phyloP scores from a whole-genome alignment of 2,888 invertebrate species.

The Philereme vetulata region DNA sequence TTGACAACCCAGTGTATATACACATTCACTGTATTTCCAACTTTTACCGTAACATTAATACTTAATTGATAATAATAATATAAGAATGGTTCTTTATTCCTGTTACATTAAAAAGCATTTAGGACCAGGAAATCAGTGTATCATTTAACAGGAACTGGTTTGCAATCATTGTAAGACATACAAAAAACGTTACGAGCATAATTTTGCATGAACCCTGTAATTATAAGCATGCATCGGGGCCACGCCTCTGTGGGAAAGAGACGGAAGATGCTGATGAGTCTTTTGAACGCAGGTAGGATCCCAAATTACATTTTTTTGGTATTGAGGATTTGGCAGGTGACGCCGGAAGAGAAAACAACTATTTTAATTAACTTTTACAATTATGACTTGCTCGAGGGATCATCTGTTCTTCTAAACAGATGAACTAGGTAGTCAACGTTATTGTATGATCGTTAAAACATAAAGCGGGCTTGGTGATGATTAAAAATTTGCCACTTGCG shows the following conservation, averaged over 20 bases:
- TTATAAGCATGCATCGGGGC: slow-evolving; percentile 35
- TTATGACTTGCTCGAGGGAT: background rate
- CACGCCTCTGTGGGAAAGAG: slow-evolving; percentile 40
- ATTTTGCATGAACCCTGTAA: slow-evolving; percentile 31
- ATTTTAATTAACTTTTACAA: slow-evolving; percentile 17
- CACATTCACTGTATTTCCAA: no score
- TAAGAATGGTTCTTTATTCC: background rate
- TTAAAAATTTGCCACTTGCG: no score
- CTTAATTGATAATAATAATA: no score
- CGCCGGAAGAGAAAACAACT: slow-evolving; percentile 9
- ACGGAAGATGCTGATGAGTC: slow-evolving; percentile 19
- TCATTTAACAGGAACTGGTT: slow-evolving; percentile 7
- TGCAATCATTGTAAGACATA: slow-evolving; percentile 19
- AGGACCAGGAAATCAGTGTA: slow-evolving; percentile 16
- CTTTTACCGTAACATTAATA: no score
- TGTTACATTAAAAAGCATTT: slow-evolving; percentile 23
- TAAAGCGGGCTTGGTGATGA: no score
- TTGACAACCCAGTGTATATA: no score
- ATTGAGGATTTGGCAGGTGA: slow-evolving; percentile 6
- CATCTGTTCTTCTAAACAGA: background rate
- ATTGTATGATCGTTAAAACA: no score
- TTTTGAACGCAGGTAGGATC: slow-evolving; percentile 18
- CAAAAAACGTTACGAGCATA: slow-evolving; percentile 18
- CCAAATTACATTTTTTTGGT: slow-evolving; percentile 7
- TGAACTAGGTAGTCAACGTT: no score